A percentile compares a stretch with the other conserved stretches of the same genome.
Evolutionary conservation across 2,113 vertebrate species (phyloP).

Genomic region (Elaphurus davidianus): DNA sequence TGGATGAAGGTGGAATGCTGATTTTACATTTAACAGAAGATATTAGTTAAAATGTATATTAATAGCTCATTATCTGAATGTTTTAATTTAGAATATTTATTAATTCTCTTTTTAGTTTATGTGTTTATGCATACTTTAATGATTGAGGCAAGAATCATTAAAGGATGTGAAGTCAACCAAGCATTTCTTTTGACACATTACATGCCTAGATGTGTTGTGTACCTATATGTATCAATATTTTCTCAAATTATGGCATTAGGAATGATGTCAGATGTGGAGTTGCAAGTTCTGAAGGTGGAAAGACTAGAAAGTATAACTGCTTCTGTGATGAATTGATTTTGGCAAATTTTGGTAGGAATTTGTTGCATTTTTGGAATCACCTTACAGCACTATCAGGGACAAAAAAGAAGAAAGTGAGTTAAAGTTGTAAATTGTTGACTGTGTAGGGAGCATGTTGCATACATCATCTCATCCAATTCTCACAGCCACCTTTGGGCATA

Average conservation of each 20-base stretch:
- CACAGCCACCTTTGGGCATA: not conserved
- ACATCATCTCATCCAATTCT: not conserved
- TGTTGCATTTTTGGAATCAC: not conserved
- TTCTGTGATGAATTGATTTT: not conserved
- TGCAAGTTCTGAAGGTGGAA: not conserved
- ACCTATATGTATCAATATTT: not conserved
- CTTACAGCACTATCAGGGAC: not conserved
- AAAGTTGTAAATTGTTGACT: not conserved
- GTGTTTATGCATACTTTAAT: not conserved
- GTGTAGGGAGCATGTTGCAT: not conserved
- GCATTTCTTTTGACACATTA: constrained; percentile 14
- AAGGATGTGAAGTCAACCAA: not conserved
- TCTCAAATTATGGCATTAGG: not conserved
- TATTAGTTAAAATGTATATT: not conserved
- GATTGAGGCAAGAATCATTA: not conserved
- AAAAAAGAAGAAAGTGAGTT: not conserved
- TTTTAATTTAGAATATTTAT: constrained; percentile 28
- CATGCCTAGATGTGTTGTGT: not conserved
- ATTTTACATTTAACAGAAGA: constrained; percentile 1
- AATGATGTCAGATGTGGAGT: not conserved
- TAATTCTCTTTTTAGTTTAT: constrained; percentile 14
- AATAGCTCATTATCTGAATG: not conserved
- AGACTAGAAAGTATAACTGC: not conserved
- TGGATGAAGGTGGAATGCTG: not conserved
- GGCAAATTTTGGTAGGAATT: not conserved